Conservation (phyloP, 2,113 vertebrate genomes). For the Pseudois nayaur region DNA sequence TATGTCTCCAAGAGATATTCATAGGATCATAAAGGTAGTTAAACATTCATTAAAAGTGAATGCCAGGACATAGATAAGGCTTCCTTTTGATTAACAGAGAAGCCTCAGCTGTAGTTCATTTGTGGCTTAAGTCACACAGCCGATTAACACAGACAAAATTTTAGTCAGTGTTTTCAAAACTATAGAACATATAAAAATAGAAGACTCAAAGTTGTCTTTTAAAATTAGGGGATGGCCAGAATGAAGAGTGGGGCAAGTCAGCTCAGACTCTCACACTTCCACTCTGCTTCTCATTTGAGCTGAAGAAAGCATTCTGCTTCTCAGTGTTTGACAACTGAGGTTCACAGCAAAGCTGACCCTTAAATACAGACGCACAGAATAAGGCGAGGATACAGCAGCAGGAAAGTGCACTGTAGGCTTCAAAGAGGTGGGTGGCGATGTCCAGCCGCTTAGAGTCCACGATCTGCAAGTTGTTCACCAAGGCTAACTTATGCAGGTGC, state of each 20-base stretch:
- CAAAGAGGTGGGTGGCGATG: constrained; percentile 95
- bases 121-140: background rate
- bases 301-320: background rate
- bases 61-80: background rate
- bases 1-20: background rate
- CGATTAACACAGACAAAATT: background rate
- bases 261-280: background rate
- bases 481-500: constrained; percentile 95
- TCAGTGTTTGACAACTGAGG: background rate
- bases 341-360: background rate
- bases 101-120: constrained; percentile 3
- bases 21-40: background rate
- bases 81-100: constrained; percentile 14
- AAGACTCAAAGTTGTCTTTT: background rate
- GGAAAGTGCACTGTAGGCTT: constrained; percentile 98
- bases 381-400: constrained; percentile 97
- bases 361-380: background rate
- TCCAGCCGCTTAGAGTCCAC: constrained; percentile 94
- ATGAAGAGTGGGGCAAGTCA: background rate
- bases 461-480: constrained; percentile 95
- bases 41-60: background rate
- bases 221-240: background rate
- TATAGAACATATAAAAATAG: background rate
- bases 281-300: background rate
- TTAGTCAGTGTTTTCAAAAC: constrained; percentile 8